phyloP scores from a whole-genome alignment of 2,113 vertebrate genomes.

The Odobenus rosmarus region DNA sequence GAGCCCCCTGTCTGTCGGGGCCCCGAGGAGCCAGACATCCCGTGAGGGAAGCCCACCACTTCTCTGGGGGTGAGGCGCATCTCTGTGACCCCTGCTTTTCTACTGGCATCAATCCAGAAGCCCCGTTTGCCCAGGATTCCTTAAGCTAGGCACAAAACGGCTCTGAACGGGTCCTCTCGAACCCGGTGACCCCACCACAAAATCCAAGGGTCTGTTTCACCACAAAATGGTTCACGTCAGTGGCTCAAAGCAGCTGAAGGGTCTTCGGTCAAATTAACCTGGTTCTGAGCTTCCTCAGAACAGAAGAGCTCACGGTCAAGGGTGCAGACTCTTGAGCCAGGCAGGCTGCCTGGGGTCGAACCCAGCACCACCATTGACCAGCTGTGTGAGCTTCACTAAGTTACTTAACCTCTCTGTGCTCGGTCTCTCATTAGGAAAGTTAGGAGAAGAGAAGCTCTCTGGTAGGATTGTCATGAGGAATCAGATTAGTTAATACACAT shows the following conservation, averaged over 20 bases:
- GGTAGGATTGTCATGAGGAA: neutral
- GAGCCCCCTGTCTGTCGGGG: neutral
- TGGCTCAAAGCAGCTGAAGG: neutral
- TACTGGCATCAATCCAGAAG: neutral
- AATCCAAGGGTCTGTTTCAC: neutral
- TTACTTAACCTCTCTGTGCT: neutral
- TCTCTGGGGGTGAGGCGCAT: accelerated
- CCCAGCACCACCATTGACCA: neutral
- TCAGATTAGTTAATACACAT: neutral
- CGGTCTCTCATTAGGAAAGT: neutral
- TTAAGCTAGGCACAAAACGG: neutral
- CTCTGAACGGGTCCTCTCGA: accelerated
- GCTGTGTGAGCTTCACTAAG: neutral
- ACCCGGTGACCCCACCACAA: neutral
- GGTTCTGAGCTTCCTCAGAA: neutral
- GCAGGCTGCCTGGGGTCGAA: neutral
- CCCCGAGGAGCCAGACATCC: accelerated
- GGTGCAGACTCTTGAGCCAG: neutral
- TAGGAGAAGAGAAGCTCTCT: neutral
- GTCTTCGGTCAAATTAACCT: neutral
- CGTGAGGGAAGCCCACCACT: neutral
- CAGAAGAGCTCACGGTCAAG: neutral
- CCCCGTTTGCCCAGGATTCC: neutral
- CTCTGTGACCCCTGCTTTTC: accelerated
- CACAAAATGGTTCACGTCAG: neutral